Percentiles rank a stretch among this genome's conserved stretches.
phyloP scores from a whole-genome alignment of 2,797 vertebrate genomes.

The Coreius guichenoti region DNA sequence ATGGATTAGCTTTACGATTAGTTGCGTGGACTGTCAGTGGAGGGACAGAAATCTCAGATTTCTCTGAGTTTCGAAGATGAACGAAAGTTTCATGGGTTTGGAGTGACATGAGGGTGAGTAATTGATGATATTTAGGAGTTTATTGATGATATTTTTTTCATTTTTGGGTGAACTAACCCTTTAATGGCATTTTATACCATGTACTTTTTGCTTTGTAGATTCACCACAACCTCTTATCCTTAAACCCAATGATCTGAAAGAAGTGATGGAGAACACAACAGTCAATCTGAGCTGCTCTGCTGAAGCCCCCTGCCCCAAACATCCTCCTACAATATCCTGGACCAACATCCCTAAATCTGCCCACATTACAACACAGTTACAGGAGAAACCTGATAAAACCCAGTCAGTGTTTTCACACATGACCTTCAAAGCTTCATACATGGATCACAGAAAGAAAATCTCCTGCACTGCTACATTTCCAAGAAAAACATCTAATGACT shows the following conservation, averaged over 20 bases:
- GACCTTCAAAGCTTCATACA: constrained; percentile 61
- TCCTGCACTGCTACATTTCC: constrained; percentile 63
- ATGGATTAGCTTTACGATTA: no score
- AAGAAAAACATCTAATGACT: constrained; percentile 30
- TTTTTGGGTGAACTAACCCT: no score
- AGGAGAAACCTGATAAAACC: constrained; percentile 57
- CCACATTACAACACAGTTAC: neutral
- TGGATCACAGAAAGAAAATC: constrained; percentile 62
- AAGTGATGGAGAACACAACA: neutral
- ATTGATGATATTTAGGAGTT: no score
- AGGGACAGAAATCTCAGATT: no score
- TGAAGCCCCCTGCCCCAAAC: constrained; percentile 64
- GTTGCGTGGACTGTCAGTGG: no score
- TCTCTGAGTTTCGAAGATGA: no score
- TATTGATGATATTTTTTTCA: no score
- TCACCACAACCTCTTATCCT: neutral
- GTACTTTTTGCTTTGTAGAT: constrained; percentile 11
- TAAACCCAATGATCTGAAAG: constrained; percentile 30
- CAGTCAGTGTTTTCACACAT: constrained; percentile 52
- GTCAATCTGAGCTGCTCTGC: constrained; percentile 68
- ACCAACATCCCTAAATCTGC: constrained; percentile 36
- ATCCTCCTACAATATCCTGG: constrained; percentile 68
- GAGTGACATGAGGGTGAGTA: no score
- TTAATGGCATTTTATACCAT: neutral
- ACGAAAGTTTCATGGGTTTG: no score